Percentiles rank a stretch among this genome's conserved stretches.
Conservation (phyloP, 2,888 invertebrate species). For the Andrena camellia region DNA sequence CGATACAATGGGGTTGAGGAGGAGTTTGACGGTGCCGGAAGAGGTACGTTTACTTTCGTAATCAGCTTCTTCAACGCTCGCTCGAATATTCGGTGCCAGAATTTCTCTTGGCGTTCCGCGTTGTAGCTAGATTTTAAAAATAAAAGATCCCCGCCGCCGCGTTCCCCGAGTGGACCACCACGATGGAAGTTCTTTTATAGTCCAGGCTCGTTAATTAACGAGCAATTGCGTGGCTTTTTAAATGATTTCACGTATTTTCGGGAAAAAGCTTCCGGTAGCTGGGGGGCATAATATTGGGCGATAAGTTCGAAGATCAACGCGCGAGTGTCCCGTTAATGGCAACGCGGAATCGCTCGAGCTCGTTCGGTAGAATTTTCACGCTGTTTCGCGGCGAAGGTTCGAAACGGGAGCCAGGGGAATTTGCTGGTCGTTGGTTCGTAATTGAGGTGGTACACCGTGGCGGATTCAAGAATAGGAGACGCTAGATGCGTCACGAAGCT, state of each 20-base stretch:
- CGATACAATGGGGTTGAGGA: slow-evolving; percentile 85
- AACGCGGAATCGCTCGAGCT: neutral
- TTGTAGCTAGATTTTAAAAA: slow-evolving; percentile 21
- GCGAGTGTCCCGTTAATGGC: slow-evolving; percentile 26
- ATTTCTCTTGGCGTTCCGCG: neutral
- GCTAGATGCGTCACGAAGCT: slow-evolving; percentile 77
- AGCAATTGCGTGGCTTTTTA: neutral
- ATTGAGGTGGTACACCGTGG: slow-evolving; percentile 63
- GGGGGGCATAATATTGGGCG: neutral
- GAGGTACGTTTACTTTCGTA: slow-evolving; percentile 73
- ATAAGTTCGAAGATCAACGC: neutral
- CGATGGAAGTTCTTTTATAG: neutral
- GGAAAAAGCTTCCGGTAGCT: no score
- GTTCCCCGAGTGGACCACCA: neutral
- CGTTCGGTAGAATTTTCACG: slow-evolving; percentile 26
- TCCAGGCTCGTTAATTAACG: neutral
- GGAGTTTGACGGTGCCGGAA: slow-evolving; percentile 78
- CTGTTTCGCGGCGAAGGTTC: slow-evolving; percentile 26
- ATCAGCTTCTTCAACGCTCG: neutral
- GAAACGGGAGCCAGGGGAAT: slow-evolving; percentile 43
- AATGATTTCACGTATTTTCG: neutral
- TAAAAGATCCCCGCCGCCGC: neutral
- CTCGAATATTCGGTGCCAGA: slow-evolving; percentile 12
- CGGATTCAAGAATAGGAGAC: slow-evolving; percentile 76
- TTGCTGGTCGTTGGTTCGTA: slow-evolving; percentile 62